Base-by-base conservation (phyloP, 1,140 invertebrate genomes). In the Leucophenga varia region DNA sequence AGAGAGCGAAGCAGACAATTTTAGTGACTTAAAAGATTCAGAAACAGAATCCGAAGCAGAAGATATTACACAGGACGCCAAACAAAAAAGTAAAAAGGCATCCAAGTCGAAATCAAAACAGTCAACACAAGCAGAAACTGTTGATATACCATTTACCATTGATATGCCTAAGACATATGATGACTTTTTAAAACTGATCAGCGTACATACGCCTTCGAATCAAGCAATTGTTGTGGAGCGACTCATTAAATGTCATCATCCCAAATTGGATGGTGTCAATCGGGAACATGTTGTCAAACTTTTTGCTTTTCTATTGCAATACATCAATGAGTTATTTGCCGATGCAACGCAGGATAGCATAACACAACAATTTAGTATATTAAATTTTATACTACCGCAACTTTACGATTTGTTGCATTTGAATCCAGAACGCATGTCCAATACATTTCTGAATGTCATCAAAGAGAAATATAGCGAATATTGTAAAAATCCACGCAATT, bases 201-300 rank as follows among this genome's bases (percentile, higher is more conserved):
- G 79, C 36, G 77, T 81, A 17, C 81, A 85, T 47, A 78, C 78
- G 25, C 74, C 80, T 7, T 73, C 81, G 5, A 81, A 89, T 52
- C 86, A 90, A 55, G 86, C 90, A 54, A 75, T 80, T 2, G 85
- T 93, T 8, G 58, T 95, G 39, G 85, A 91, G 55, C 82, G 91
- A 59, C 84, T 95, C 54, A 86, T 94, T 34, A 92, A 92, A 77
- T 89, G 85, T 55, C 89, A 91, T 77, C 86, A 94, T 74, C 86
- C 86, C 25, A 87, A 86, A 64, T 72, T 93, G 35, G 81, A 81
- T 14, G 82, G 83, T 52, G 82, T 81, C 10, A 93, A 94, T 61
- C 90, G 89, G 70, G 82, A 86, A 36, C 85, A 88, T 65, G 77
- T 94, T 19, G 82, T 83, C 21, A 79, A 81, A 55, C 70, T 93